Base-by-base conservation (phyloP, 92 coral and sea anemone species). In the Zoanthus gigantus region DNA sequence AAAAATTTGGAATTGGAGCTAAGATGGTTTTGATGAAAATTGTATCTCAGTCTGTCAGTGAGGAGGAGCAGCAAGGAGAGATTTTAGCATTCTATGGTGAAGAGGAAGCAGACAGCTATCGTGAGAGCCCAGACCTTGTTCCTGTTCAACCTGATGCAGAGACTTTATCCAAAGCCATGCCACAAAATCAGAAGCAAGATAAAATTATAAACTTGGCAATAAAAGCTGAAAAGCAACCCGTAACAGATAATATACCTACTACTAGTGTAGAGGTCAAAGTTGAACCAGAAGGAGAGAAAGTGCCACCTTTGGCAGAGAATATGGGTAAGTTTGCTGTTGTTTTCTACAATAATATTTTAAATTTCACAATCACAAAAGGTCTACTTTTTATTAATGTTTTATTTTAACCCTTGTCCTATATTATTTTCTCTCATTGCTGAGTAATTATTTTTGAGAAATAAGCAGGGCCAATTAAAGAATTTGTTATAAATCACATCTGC, bases 31-130 rank as follows among this genome's bases (percentile, higher is more conserved):
- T 17, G 42, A 37, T n/a, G 29, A n/a, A 17, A 63, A 16, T 63
- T 63, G 3, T n/a, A 0, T 63, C 5, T 10, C 29, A 81, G 85
- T n/a, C 45, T 7, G 63, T 81, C 0, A 65, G 85, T 81, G 85
- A 81, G 42, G 75, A 81, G 75, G 85, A 81, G 8, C 85, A 42
- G n/a, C 85, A 81, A 23, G 34, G 85, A 66, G 85, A 81, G 61
- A 81, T 81, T 47, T 66, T 81, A 61, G 85, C 85, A 23, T 81
- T 81, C 54, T 81, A 81, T 65, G 85, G 85, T 81, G 85, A 81
- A 47, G 85, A 81, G 47, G 85, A 81, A 42, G 63, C 85, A 37
- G 85, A 81, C 15, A 81, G 50, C 29, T 81, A 81, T 46, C 75
- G 63, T 4, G 60, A 47, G 85, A 81, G 85, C 14, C 74, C 85